Base-by-base conservation (phyloP, 2,797 vertebrate species). In the Sebastes glaucus region DNA sequence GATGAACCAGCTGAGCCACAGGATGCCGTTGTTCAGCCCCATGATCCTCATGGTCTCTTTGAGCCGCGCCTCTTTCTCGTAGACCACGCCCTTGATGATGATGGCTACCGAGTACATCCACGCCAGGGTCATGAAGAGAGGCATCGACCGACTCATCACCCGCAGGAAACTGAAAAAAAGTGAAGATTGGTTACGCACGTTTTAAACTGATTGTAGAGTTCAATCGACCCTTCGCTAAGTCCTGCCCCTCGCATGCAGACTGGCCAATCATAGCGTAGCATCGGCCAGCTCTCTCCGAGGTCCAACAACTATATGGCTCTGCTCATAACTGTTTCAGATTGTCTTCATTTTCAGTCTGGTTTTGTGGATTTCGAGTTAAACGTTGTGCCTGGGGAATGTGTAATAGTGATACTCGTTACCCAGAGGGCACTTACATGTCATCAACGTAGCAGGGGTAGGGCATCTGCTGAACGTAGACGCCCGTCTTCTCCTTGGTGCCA, bases 1-100 rank as follows among this genome's bases (percentile, higher is more conserved):
- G 92, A 99, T 97, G 94, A 99, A 99, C 99, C 98, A 99, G 95
- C 98, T 99, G 61, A 99, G 96, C 98, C 99, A 99, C 74, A 99
- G 95, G 79, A 87, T 99, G 85, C 98, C 95, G 0, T 97, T 99
- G 83, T 98, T 96, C 83, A 99, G 89, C 57, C 99, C 99, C 98
- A 99, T 99, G 89, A 99, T 99, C 75, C 97, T 96, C 99, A 99
- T 99, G 1, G 98, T 99, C 92, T 99, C 99, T 90, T 98, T 99
- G 46, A 99, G 96, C 5, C 98, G 96, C 0, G 98, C 97, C 92
- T 99, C 99, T 88, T 99, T 99, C 94, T 99, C 98, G 1, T 99
- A 99, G 1, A 99, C 99, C 4, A 99, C 97, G 3, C 98, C 97
- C 89, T 99, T 99, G 87, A 99, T 97, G 88, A 99, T 99, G 88